Base-by-base conservation (phyloP, 1,140 invertebrate genomes). In the Musca vetustissima region DNA sequence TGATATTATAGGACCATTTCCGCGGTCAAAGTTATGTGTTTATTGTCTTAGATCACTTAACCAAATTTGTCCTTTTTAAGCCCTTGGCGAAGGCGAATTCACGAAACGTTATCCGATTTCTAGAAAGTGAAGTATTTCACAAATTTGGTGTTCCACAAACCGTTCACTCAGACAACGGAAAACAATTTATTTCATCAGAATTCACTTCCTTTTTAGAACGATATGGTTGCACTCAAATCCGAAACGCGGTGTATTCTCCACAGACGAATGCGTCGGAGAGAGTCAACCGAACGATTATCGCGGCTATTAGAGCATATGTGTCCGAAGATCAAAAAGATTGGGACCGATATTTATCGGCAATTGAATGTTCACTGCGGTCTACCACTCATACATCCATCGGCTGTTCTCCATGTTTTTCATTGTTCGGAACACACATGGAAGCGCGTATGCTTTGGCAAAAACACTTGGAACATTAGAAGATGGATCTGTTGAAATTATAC, bases 101-200 rank as follows among this genome's bases (percentile, higher is more conserved):
- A 1, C 57, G 66, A 9, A 48, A 48, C 1, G 66, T 72, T n/a
- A 25, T 57, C 0, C 15, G 36, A 19, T 73, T 52, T 19, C n/a
- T 71, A 14, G 66, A 71, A 8, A 2, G 57, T 6, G 70, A 73
- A 8, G 49, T 52, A 0, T n/a, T n/a, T n/a, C n/a, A n/a, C n/a
- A n/a, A n/a, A n/a, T n/a, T n/a, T n/a, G n/a, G n/a, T n/a, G n/a
- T 52, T 52, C 49, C 49, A 52, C n/a, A 52, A 19, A 17, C 17
- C 17, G 2, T 52, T 0, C 49, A 52, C 4, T 52, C 49, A 0
- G 49, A 52, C 49, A 52, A 52, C n/a, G 13, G 49, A 9, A 52
- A 52, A 52, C 49, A 52, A 19, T 52, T 52, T 36, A 66, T 57
- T 17, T 72, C 69, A 69, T 66, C 53, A 21, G 24, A 28, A 24